Base-by-base conservation (phyloP, 2,888 invertebrate species). In the Endotricha flammealis region DNA sequence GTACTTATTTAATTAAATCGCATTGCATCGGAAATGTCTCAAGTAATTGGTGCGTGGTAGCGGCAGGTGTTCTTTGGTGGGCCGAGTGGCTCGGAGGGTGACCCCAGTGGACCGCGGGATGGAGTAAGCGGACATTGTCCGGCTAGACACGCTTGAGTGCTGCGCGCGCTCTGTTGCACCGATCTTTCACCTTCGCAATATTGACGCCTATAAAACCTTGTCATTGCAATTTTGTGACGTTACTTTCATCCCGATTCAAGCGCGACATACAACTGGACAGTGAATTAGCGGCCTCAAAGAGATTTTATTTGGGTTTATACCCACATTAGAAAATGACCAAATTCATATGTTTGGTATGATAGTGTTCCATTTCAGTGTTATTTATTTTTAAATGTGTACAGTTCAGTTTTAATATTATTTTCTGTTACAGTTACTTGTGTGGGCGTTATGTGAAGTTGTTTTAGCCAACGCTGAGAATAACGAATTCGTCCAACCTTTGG, bases 181-280 rank as follows among this genome's bases (percentile, higher is more conserved):
- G 76, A 75, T 85, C 85, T 82, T 82, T 82, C 82, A 78, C 85
- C 86, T 82, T 75, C 86, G 85, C 86, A 85, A 86, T 73, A 79
- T 70, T 82, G 66, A 79, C 80, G 83, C 77, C 85, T 86, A 86
- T 86, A 86, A 85, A 86, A 85, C 81, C 68, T 80, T 81, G 83
- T 77, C 81, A 75, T 74, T 80, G 68, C 75, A 73, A 80, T 75
- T 74, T 68, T 79, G 62, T 77, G 61, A 73, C 78, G 81, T 76
- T 86, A 86, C 85, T 86, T 86, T 86, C 81, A 81, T 85, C 73
- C 69, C 71, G 64, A 67, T 71, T 53, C 68, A 75, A 79, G 72
- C 72, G 65, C 74, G 73, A 81, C 74, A 76, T 71, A 78, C 78
- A 69, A 75, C 77, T 68, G 62, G 41, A 61, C 48, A 55, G 63